phyloP scores from a whole-genome alignment of 2,113 vertebrate species.

The Anolis sagrei region DNA sequence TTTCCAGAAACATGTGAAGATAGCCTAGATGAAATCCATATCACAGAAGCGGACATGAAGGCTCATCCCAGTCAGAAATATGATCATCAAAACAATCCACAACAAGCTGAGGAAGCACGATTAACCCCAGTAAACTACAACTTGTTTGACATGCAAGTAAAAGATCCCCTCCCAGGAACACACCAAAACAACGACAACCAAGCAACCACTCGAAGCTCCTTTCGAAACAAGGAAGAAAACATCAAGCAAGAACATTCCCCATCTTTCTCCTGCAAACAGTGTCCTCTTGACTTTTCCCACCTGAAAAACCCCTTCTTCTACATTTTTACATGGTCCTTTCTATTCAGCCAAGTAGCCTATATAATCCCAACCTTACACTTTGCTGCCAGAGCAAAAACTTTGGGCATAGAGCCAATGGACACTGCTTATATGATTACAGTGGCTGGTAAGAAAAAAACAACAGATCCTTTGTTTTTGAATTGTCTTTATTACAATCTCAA shows the following conservation, averaged over 20 bases:
- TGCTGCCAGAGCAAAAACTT: constrained; percentile 86
- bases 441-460: constrained; percentile 81
- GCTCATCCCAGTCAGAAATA: constrained; percentile 12
- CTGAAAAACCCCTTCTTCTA: constrained; percentile 90
- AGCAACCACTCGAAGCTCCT: constrained; percentile 30
- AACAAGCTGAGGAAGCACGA: neutral
- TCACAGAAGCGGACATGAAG: rapidly evolving
- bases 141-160: neutral
- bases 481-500: neutral
- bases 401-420: constrained; percentile 88
- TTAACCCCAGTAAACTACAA: rapidly evolving
- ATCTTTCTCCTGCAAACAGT: constrained; percentile 19
- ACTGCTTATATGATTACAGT: constrained; percentile 90
- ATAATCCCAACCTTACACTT: constrained; percentile 92
- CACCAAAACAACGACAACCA: constrained; percentile 52
- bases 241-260: neutral
- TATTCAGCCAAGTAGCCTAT: constrained; percentile 93
- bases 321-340: constrained; percentile 90
- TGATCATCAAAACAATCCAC: rapidly evolving
- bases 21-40: neutral
- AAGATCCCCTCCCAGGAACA: neutral
- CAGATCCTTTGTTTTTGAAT: rapidly evolving
- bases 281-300: constrained; percentile 82
- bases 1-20: neutral
- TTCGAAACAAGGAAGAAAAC: neutral